A percentile compares a stretch with the other conserved stretches of the same genome.
Conservation (phyloP, 2,113 vertebrate genomes). For the Chaetodon trifascialis region DNA sequence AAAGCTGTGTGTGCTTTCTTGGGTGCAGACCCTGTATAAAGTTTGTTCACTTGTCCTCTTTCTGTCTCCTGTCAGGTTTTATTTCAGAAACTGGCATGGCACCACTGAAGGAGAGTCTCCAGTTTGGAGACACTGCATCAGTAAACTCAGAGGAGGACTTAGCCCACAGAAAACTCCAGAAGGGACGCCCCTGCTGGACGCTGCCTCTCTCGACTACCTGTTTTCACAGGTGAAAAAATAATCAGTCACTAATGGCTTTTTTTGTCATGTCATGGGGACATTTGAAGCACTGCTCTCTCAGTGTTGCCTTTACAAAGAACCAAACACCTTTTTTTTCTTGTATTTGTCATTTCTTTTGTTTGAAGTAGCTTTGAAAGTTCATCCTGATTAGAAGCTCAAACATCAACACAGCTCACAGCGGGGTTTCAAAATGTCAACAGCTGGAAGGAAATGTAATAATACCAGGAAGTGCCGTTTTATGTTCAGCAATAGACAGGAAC, state of each 20-base stretch:
- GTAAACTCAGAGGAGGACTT: constrained; percentile 85
- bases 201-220: constrained; percentile 91
- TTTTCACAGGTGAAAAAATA: constrained; percentile 90
- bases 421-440: constrained; percentile 32
- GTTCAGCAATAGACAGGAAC: neutral
- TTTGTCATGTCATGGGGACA: neutral
- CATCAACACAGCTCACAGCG: neutral
- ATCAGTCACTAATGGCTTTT: neutral
- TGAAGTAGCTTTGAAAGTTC: neutral
- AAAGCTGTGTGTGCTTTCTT: neutral
- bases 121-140: constrained; percentile 93
- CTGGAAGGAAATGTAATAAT: constrained; percentile 37
- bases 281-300: neutral
- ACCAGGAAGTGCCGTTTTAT: constrained; percentile 20
- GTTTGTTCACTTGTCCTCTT: neutral
- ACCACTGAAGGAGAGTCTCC: constrained; percentile 91
- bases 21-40: neutral
- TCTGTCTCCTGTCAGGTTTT: constrained; percentile 86
- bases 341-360: neutral
- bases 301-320: neutral
- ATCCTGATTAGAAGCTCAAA: neutral
- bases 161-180: constrained; percentile 86
- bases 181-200: constrained; percentile 92
- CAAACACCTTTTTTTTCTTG: neutral
- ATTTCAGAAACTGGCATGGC: constrained; percentile 98